Base-by-base conservation (phyloP, 64 coral and sea anemone genomes). In the Montipora efflorescens region DNA sequence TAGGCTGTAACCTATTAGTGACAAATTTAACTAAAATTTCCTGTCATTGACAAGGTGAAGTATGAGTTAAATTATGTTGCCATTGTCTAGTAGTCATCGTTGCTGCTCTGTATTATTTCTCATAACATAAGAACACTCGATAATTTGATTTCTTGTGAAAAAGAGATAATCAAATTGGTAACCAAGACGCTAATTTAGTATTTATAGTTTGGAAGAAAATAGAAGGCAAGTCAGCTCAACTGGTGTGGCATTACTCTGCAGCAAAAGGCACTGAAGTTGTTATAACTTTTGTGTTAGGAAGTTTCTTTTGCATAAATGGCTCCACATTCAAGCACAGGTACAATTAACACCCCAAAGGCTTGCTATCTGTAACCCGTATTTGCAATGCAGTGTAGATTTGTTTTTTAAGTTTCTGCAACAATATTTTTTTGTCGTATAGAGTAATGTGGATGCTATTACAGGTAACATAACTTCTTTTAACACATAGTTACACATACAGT, bases 131-230 rank as follows among this genome's bases (percentile, higher is more conserved):
- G 45, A 51, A 12, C 19, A 28, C 0, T 48, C 16, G n/a, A 18
- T 86, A 71, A 70, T 86, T 70, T 86, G 62, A 70, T 86, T 70
- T 86, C 16, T 73, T 1, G 3, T 1, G 9, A 12, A 19, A 68
- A 84, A 69, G 8, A 18, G 12, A 68, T 68, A 3, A 51, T 70
- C 1, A 19, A 66, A 4, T 49, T 19, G 13, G 46, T 50, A 71
- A 50, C 62, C 1, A 71, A 11, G 66, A 86, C 14, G 5, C 19
- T 68, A 45, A 76, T 76, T 46, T 28, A 46, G 82, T 7, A 25
- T 20, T 36, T 2, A 72, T 73, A 86, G 82, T 86, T 84, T 18
- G 16, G 28, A 16, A 67, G 80, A 16, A 55, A 82, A 82, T 62
- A 61, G 58, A 36, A 62, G 59, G 62, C 57, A 28, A 68, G 66